phyloP scores from a whole-genome alignment of 2,113 vertebrate genomes.

The Marmota flaviventris region DNA sequence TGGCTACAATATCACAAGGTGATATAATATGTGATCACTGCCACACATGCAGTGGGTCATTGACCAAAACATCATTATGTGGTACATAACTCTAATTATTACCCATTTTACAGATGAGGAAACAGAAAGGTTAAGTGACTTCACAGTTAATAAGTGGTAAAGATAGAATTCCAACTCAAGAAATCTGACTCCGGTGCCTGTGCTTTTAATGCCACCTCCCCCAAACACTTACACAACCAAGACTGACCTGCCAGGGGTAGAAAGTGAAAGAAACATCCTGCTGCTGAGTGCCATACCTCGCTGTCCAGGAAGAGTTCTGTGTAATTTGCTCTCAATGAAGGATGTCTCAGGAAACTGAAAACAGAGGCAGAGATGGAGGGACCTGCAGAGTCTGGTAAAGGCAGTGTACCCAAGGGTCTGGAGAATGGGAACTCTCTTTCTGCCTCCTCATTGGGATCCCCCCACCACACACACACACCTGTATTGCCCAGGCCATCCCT shows the following conservation, averaged over 20 bases:
- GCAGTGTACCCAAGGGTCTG: background rate
- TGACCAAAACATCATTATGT: background rate
- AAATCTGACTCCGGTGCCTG: background rate
- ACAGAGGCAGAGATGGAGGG: background rate
- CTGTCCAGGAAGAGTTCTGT: background rate
- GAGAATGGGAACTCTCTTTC: background rate
- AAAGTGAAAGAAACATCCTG: background rate
- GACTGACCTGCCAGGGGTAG: background rate
- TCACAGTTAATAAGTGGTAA: constrained; percentile 8
- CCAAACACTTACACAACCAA: background rate
- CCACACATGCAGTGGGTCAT: background rate
- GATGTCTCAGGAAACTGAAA: background rate
- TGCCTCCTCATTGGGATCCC: background rate
- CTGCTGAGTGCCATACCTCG: background rate
- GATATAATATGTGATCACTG: background rate
- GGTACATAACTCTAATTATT: background rate
- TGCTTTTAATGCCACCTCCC: background rate
- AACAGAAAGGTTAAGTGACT: constrained; percentile 27
- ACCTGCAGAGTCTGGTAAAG: background rate
- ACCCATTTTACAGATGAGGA: constrained; percentile 63
- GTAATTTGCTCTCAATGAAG: background rate
- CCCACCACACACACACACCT: background rate
- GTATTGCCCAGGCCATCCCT: background rate
- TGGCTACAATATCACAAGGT: background rate
- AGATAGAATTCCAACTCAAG: background rate